These are phyloP conservation scores for Megaceryle torquata DNA, from an alignment of 2,113 vertebrate species.

Conservation along the genomic window DNA sequence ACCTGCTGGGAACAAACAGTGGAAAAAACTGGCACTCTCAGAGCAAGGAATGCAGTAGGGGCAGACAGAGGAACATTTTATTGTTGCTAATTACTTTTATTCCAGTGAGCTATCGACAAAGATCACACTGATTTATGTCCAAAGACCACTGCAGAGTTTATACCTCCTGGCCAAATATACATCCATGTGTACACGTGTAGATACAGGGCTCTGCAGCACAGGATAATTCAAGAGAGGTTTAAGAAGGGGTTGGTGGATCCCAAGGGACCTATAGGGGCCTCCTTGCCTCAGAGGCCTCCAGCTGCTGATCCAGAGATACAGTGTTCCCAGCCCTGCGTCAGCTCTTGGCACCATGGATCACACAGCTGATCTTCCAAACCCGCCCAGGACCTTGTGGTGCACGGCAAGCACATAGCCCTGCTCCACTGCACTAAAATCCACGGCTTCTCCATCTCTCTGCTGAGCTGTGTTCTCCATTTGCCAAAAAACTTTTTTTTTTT, in stretches of 20 bases:
- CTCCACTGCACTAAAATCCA: background rate
- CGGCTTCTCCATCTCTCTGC: background rate
- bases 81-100: background rate
- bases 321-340: background rate
- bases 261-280: background rate
- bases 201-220: background rate
- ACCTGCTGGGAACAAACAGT: background rate
- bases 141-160: background rate
- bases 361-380: background rate
- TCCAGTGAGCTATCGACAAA: background rate
- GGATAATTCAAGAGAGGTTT: background rate
- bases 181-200: rapidly evolving
- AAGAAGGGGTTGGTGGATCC: background rate
- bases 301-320: background rate
- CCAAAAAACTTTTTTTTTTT: background rate
- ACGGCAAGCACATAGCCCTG: background rate
- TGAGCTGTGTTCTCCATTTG: background rate
- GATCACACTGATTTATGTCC: background rate
- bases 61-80: background rate
- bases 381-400: background rate
- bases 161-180: background rate
- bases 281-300: background rate
- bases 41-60: background rate
- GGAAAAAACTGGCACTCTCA: background rate
- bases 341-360: background rate